Base-by-base conservation (phyloP, 2,888 invertebrate species). In the Chromoteleia sp. region DNA sequence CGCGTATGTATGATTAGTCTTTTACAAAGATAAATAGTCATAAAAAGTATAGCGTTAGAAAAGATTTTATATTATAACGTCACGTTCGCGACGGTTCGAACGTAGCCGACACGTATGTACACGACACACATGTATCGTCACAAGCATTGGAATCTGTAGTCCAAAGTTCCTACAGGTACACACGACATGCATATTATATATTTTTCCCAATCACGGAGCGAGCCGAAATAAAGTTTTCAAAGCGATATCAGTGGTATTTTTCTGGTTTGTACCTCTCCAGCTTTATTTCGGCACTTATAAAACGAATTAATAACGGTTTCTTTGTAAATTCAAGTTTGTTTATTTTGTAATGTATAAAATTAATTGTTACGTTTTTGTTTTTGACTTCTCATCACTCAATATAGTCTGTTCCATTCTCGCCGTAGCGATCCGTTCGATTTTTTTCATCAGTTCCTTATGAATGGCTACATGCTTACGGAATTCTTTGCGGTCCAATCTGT, bases 401-500 rank as follows among this genome's bases (percentile, higher is more conserved):
- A 87, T 56, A 0, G 91, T 91, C 58, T 87, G 89, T 48, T 92
- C 90, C 77, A 91, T 89, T 52, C 92, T 86, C n/a, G 89, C 88
- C 0, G 88, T 85, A 0, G 92, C 92, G 3, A 90, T 88, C 0
- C 77, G 86, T 75, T 92, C 91, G 15, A 92, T 88, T 59, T 87
- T 88, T 2, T 88, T 86, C 52, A 88, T 91, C 8, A 92, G 39
- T 3, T 90, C 86, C 5, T 88, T 86, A 33, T 92, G 87, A 1
- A 86, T 81, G 0, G 88, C 86, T 48, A 92, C 88, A 58, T 88
- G 90, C 45, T 86, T 89, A 0, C 91, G 91, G 84, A 95, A 95
- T 84, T 94, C 92, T n/a, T 88, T 90, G 3, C 92, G 92, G 58
- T 93, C 93, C 4, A 95, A 91, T 1, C 93, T 92, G 86, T 94